These are phyloP conservation scores for Pachliopta kotzebuea DNA, from an alignment of 2,888 invertebrate genomes.

Conservation along the genomic window DNA sequence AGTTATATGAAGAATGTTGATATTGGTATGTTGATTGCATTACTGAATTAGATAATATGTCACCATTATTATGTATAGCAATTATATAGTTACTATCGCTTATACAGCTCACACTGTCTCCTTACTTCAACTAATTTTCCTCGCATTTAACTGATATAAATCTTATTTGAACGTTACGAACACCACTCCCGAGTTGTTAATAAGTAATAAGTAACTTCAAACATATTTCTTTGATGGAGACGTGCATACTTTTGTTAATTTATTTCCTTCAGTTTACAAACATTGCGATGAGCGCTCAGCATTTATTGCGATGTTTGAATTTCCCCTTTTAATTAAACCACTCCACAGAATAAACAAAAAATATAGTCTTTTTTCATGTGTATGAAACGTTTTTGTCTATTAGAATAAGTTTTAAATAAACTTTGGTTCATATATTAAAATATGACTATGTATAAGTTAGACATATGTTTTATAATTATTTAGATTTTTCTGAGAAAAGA, in stretches of 20 bases:
- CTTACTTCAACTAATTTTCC: no score
- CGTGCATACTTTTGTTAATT: neutral
- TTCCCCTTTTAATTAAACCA: neutral
- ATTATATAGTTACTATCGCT: no score
- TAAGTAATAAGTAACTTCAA: neutral
- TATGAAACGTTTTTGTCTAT: neutral
- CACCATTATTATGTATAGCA: no score
- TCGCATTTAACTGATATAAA: neutral
- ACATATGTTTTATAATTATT: no score
- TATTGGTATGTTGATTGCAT: no score
- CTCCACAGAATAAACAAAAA: neutral
- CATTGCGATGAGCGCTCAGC: neutral
- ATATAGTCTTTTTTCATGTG: no score
- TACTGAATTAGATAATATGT: no score
- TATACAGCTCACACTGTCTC: no score
- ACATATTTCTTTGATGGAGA: slow-evolving; percentile 1
- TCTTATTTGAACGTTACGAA: neutral
- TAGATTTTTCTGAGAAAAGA: no score
- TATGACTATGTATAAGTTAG: no score
- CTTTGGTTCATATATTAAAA: no score
- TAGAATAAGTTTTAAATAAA: neutral
- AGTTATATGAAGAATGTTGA: no score
- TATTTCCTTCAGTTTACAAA: neutral
- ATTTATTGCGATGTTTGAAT: slow-evolving; percentile 1
- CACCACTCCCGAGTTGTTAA: neutral